Evolutionary conservation across 2,113 vertebrate genomes (phyloP).

Genomic region (Xiphophorus maculatus): DNA sequence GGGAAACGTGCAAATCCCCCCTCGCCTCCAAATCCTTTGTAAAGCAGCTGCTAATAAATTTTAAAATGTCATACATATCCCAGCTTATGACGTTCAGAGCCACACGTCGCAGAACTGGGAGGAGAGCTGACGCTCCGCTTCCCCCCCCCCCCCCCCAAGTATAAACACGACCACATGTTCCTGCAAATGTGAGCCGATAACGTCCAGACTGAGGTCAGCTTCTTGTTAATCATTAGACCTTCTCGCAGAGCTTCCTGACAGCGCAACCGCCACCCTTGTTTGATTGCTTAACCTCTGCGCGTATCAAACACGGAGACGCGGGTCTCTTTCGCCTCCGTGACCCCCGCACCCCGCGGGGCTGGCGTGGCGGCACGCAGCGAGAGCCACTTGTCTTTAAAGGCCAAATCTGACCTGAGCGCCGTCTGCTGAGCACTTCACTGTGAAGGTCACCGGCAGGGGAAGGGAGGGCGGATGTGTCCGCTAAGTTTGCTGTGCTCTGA

Average conservation of each 20-base stretch:
- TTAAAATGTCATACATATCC: conserved; percentile 63
- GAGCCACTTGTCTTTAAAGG: conserved; percentile 72
- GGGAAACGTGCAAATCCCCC: conserved; percentile 57
- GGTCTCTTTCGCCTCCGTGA: conserved; percentile 19
- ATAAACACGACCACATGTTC: conserved; percentile 3
- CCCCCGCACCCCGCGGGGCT: conserved; percentile 38
- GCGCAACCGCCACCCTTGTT: not conserved
- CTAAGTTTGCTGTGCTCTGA: conserved; percentile 49
- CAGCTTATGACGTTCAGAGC: conserved; percentile 54
- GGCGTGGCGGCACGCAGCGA: conserved; percentile 37
- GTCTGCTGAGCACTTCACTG: conserved; percentile 51
- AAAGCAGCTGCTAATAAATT: conserved; percentile 63
- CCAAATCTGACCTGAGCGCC: conserved; percentile 68
- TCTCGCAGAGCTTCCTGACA: conserved; percentile 1
- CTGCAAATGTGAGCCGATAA: conserved; percentile 32
- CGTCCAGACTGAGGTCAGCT: conserved; percentile 17
- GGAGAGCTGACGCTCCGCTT: conserved; percentile 48
- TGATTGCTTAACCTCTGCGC: conserved; percentile 34
- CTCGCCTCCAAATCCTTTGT: conserved; percentile 52
- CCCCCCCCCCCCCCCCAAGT: not conserved
- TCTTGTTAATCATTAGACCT: conserved; percentile 41
- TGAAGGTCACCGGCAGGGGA: conserved; percentile 69
- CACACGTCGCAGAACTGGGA: conserved; percentile 34
- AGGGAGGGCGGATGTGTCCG: conserved; percentile 42
- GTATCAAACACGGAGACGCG: conserved; percentile 22